Evolutionary conservation across 1,140 invertebrate genomes (phyloP), one percentile per base, ranked within the genome.

Genomic region (Saccostrea glomerata): DNA sequence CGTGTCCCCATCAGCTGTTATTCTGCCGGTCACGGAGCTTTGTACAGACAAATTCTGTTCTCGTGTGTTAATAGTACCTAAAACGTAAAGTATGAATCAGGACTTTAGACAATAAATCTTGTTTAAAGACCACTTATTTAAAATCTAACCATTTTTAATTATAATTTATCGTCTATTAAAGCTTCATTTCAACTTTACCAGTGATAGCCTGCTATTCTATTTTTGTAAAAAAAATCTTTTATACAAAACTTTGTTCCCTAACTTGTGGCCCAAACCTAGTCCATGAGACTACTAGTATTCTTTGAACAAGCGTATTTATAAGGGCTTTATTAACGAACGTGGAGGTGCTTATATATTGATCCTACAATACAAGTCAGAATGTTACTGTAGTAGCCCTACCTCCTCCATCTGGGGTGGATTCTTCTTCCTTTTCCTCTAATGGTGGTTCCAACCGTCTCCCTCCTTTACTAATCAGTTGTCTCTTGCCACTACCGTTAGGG

Each of bases 21-120:
- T 86, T 58, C 84, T 87, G 47, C 90, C 90, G 25, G 85, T 54
- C 25, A 87, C 20, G 25, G 89, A 89, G 54, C 87, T 90, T 58
- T 89, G 88, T 23, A 88, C 85, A 20, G 89, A 91, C 13, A 88
- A 30, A 9, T 85, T 86, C 58, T 47, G 63, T 82, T 90, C 89
- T 36, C 87, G 40, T 47, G 89, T 89, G 54, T 87, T 87, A 9
- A 89, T 84, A 9, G 89, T 89, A 9, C 47, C 82, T 84, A 25
- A 56, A 84, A 54, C 12, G 20, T 23, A 84, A 70, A 70, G 63
- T 36, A 12, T 15, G 9, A 30, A 20, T 23, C 40, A 47, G 25
- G 36, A 82, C 1, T 25, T 7, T n/a, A 82, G 23, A n/a, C 23
- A 82, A 82, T 30, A 25, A 30, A 30, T 77, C 13, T 30, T 25